Evolutionary conservation across 2,888 invertebrate species (phyloP).

Genomic region (Sthenelais limicola): DNA sequence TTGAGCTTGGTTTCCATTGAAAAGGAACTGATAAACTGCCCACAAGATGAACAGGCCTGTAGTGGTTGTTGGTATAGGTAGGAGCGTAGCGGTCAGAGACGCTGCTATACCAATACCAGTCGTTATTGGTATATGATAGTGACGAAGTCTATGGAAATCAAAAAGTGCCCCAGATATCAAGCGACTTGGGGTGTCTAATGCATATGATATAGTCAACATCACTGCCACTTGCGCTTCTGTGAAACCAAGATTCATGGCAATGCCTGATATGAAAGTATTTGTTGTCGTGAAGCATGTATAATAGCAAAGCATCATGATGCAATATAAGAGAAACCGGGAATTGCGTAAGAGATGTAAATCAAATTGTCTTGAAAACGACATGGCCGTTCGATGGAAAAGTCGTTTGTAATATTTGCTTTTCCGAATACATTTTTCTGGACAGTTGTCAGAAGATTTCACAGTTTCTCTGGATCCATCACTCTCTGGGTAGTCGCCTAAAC

Average conservation of each 20-base stretch:
- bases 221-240: constrained; percentile 15
- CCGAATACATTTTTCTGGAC: no score
- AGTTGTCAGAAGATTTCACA: no score
- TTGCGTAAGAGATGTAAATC: not conserved
- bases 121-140: constrained; percentile 15
- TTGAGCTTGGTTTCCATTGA: constrained; percentile 9
- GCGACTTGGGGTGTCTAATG: constrained; percentile 23
- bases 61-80: not conserved
- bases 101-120: constrained; percentile 2
- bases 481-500: no score
- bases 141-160: constrained; percentile 1
- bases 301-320: constrained; percentile 19
- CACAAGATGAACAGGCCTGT: constrained; percentile 16
- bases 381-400: no score
- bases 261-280: constrained; percentile 27
- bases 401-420: no score
- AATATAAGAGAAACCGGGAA: constrained; percentile 3
- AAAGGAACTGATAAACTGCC: constrained; percentile 22
- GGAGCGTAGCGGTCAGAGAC: not conserved
- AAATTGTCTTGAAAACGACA: no score
- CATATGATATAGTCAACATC: constrained; percentile 14
- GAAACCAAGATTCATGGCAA: constrained; percentile 4
- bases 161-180: constrained; percentile 13
- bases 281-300: constrained; percentile 27
- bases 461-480: no score